These are phyloP conservation scores for Melipona beecheii DNA, from an alignment of 2,888 invertebrate species.

Conservation along the genomic window DNA sequence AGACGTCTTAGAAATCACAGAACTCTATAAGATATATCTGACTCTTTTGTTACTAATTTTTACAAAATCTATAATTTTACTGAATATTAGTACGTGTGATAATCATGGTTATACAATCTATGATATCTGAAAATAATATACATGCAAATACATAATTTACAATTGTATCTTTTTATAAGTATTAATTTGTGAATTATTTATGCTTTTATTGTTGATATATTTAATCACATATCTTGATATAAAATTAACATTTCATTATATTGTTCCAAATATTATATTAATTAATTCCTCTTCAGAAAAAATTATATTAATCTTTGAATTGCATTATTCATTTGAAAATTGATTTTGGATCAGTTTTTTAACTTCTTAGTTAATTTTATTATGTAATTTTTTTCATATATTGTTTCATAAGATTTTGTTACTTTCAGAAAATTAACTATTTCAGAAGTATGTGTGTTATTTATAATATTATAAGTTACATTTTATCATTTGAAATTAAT, in stretches of 20 bases:
- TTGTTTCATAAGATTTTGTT: not conserved
- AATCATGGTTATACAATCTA: slow-evolving; percentile 25
- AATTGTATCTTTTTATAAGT: not conserved
- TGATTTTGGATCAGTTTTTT: not conserved
- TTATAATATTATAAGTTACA: not conserved
- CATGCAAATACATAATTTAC: not conserved
- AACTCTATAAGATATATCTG: not conserved
- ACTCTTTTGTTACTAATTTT: not conserved
- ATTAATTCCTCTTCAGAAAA: slow-evolving; percentile 8
- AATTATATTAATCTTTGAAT: not conserved
- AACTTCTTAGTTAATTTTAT: not conserved
- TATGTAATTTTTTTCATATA: not conserved
- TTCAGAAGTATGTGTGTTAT: not conserved
- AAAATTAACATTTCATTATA: not conserved
- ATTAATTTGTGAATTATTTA: not conserved
- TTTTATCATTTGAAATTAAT: not conserved
- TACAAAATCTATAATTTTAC: slow-evolving; percentile 3
- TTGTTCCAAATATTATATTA: not conserved
- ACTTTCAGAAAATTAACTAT: not conserved
- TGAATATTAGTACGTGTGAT: not conserved
- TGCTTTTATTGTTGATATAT: slow-evolving; percentile 2
- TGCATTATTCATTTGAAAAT: not conserved
- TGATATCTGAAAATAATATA: slow-evolving; percentile 6
- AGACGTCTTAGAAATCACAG: not conserved
- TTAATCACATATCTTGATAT: not conserved